Evolutionary conservation across 2,797 vertebrate genomes (phyloP), one percentile per base, ranked within the genome.

Genomic region (Rhadinocentrus ornatus): DNA sequence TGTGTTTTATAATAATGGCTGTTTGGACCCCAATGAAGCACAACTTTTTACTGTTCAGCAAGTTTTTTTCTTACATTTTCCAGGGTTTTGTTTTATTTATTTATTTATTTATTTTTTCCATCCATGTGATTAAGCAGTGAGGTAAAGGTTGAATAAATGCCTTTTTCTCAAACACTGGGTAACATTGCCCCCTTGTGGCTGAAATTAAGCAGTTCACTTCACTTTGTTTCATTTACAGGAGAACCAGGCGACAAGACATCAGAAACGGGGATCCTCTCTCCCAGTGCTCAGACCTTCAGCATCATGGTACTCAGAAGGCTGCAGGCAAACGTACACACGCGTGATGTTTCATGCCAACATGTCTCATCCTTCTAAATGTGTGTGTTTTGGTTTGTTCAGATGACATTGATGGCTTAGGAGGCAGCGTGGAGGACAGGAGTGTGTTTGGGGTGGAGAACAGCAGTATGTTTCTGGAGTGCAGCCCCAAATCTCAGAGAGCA

Each of bases 381-480:
- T 54, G 15, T 63, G 48, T 61, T 77, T 61, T 75, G 64, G 9
- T 73, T 32, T 44, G 26, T 55, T 34, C 76, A 99, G 97, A 97
- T 63, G 96, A 96, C 54, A 73, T 89, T 71, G 94, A 93, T 3
- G 93, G 95, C 22, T 84, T 89, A 0, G 84, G 75, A 29, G 84
- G 93, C 58, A 95, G 89, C 22, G 86, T 98, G 74, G 96, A 98
- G 84, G 97, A 98, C 88, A 95, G 96, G 88, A 95, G 94, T 13
- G 97, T 99, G 89, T 99, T 97, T 44, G 98, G 98, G 0, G 97
- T 99, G 77, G 98, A 99, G 90, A 99, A 99, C 77, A 99, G 98
- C 92, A 99, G 96, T 84, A 99, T 97, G n/a, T 99, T 99, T 77
- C 93, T 99, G 81, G 98, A 99, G 91, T 99, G 98, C 91, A 98